Evolutionary conservation across 2,113 vertebrate species (phyloP).

Genomic region (Calyptomena viridis): DNA sequence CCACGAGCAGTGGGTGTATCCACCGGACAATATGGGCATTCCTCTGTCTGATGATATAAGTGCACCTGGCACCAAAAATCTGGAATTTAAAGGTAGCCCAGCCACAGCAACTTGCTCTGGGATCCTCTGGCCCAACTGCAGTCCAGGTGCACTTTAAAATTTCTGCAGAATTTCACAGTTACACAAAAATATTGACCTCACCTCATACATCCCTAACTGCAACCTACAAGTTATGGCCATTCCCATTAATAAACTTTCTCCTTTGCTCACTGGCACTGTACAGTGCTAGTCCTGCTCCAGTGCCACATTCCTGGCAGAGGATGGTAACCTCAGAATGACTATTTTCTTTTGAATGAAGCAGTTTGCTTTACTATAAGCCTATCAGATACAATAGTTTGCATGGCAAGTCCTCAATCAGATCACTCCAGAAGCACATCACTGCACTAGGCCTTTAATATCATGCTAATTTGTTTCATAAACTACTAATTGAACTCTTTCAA

Average conservation of each 20-base stretch:
- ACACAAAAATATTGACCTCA: background rate
- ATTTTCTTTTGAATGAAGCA: background rate
- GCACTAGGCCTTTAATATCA: constrained; percentile 18
- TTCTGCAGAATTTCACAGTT: background rate
- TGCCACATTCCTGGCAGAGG: background rate
- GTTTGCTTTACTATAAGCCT: background rate
- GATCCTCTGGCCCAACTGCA: background rate
- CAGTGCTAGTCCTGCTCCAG: background rate
- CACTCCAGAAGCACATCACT: background rate
- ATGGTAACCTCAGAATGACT: background rate
- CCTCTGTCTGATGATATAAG: background rate
- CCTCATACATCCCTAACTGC: background rate
- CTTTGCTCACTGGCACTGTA: background rate
- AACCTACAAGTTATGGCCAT: background rate
- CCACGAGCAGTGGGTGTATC: background rate
- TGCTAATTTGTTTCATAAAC: constrained; percentile 51
- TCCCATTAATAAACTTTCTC: background rate
- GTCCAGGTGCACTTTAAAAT: background rate
- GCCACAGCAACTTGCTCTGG: background rate
- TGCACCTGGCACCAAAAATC: background rate
- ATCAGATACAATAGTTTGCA: background rate
- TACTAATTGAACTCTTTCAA: constrained; percentile 42
- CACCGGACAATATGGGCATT: background rate
- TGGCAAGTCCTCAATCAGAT: background rate
- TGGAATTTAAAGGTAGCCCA: background rate